Conservation (phyloP, 2,888 invertebrate species). For the Cataglyphis cursor region DNA sequence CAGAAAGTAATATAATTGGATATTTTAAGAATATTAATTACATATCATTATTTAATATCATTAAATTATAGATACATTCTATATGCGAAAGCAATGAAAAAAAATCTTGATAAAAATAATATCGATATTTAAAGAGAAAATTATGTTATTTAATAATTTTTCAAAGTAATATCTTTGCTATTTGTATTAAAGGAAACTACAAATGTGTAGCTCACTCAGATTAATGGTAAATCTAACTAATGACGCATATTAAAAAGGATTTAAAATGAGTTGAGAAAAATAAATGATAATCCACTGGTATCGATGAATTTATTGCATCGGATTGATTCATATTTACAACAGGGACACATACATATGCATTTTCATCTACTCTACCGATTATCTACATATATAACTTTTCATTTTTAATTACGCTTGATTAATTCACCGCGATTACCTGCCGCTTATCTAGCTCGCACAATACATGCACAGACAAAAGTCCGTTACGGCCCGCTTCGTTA, state of each 20-base stretch:
- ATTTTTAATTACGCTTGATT: conserved; percentile 72
- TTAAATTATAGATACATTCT: background rate
- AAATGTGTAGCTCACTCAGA: background rate
- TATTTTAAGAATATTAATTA: background rate
- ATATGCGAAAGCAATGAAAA: background rate
- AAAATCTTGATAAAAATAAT: background rate
- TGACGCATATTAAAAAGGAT: background rate
- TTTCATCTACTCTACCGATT: conserved; percentile 82
- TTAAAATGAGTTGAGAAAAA: conserved; percentile 11
- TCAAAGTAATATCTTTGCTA: background rate
- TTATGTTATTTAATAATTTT: background rate
- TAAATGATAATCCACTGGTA: conserved; percentile 60
- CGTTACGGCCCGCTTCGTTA: conserved; percentile 5
- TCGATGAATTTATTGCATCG: conserved; percentile 85
- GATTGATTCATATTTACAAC: conserved; percentile 85
- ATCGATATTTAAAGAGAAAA: background rate
- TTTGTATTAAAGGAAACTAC: background rate
- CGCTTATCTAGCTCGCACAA: conserved; percentile 65
- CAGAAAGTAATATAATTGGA: background rate
- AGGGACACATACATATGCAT: conserved; percentile 85
- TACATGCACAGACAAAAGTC: conserved; percentile 51
- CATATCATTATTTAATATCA: background rate
- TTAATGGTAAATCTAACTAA: background rate
- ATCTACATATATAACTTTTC: conserved; percentile 84
- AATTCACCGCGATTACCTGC: conserved; percentile 67